Base-by-base conservation (phyloP, 2,113 vertebrate genomes). In the Protomyctophum bolini region DNA sequence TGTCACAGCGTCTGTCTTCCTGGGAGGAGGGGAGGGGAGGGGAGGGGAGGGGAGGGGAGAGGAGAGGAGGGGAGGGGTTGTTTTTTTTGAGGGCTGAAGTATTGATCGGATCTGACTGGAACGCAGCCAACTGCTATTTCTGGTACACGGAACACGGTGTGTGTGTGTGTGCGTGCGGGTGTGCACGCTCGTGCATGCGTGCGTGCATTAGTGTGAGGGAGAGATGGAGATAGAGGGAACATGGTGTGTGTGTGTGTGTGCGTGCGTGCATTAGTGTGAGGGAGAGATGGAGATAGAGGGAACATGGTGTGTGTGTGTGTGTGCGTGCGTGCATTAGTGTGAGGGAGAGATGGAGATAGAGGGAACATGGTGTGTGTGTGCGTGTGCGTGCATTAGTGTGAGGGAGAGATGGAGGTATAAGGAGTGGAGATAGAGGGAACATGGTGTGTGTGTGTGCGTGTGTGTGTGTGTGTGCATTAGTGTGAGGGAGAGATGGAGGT, bases 31-130 rank as follows among this genome's bases (percentile, higher is more conserved):
- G 47, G 6, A 6, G 15, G 70, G 74, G 83, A 77, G 75, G 80
- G 73, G 76, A 72, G 58, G 10, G 47, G 6, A 6, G 10, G 70
- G 74, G 82, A 77, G 21, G 21, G 21, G 28, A 33, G 50, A 0
- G 7, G 50, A 52, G 50, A 5, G 7, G 50, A 52, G 50, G 50
- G 7, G 50, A 52, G 50, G 50, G 7, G 50, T 48, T 79, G 88
- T 87, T 87, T 85, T 73, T 87, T 87, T 85, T 73, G 73, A 80
- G 45, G 85, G 85, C 68, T 75, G 66, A 77, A 77, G 65, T 88
- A 90, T 88, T 79, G 88, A 90, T 73, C 66, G 52, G 72, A 76
- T 85, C 66, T 74, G 83, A 82, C 81, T 90, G 90, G 88, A 89
- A 74, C 46, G 69, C 68, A 49, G 76, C 83, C 83, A 80, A 64